Evolutionary conservation across 2,797 vertebrate species (phyloP).

Genomic region (Microhierax caerulescens): DNA sequence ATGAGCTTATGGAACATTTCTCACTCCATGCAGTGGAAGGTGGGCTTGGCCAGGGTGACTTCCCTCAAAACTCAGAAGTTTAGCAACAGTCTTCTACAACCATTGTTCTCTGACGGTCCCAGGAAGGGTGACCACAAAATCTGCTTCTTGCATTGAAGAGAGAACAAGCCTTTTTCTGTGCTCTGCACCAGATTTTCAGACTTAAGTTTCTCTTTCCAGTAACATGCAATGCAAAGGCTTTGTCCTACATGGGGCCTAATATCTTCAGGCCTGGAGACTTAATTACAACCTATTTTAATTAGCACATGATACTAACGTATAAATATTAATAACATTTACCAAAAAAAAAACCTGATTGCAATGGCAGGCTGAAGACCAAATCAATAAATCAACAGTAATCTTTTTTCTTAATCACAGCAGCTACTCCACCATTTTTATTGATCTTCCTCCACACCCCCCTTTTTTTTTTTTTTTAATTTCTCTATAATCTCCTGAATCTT

Average conservation of each 20-base stretch:
- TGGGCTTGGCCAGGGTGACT: background rate
- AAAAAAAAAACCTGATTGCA: constrained; percentile 9
- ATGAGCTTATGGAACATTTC: background rate
- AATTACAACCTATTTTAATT: constrained; percentile 14
- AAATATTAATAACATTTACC: constrained; percentile 38
- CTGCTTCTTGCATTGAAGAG: background rate
- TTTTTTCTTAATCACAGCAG: constrained; percentile 19
- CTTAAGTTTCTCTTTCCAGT: background rate
- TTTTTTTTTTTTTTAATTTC: background rate
- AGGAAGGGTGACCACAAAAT: background rate
- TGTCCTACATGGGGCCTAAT: background rate
- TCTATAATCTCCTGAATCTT: constrained; percentile 25
- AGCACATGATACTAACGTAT: background rate
- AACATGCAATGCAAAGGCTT: fast-evolving
- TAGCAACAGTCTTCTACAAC: background rate
- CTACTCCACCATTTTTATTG: constrained; percentile 38
- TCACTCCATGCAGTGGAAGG: background rate
- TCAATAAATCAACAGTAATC: constrained; percentile 50
- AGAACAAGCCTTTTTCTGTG: background rate
- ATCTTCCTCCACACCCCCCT: background rate
- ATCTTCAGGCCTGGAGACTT: background rate
- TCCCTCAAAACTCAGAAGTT: background rate
- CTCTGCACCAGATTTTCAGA: background rate
- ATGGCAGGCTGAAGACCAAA: background rate
- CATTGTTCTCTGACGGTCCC: background rate